phyloP scores from a whole-genome alignment of 2,888 invertebrate genomes.

The Acleris holmiana region DNA sequence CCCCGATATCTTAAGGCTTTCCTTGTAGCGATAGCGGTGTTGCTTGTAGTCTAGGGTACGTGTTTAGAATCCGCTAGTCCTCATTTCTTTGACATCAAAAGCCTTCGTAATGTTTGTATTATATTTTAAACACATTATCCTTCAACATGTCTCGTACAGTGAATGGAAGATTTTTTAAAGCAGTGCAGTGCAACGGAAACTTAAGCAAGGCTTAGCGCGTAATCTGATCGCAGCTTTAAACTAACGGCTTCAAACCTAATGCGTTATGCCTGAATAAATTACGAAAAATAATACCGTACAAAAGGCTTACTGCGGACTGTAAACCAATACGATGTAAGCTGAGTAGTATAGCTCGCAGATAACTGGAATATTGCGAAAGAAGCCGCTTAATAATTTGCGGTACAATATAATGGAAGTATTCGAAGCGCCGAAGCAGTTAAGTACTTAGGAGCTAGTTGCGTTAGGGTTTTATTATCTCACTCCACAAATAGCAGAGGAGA shows the following conservation, averaged over 20 bases:
- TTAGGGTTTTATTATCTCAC: constrained; percentile 71
- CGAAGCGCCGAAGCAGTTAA: constrained; percentile 38
- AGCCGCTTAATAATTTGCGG: constrained; percentile 27
- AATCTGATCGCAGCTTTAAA: constrained; percentile 75
- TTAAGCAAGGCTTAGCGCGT: constrained; percentile 76
- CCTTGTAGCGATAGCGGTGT: constrained; percentile 63
- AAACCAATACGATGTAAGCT: constrained; percentile 32
- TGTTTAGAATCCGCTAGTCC: constrained; percentile 30
- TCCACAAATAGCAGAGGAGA: constrained; percentile 72
- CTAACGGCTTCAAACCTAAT: constrained; percentile 72
- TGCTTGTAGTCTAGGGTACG: constrained; percentile 45
- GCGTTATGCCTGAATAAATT: constrained; percentile 69
- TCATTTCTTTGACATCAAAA: constrained; percentile 22
- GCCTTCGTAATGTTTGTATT: background rate
- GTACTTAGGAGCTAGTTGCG: constrained; percentile 53
- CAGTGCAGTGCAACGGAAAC: constrained; percentile 27
- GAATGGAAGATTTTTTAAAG: constrained; percentile 11
- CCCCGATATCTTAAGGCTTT: constrained; percentile 69
- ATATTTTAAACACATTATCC: background rate
- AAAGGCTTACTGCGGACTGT: constrained; percentile 40
- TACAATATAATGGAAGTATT: constrained; percentile 35
- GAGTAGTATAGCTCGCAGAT: constrained; percentile 30
- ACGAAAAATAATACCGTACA: constrained; percentile 62
- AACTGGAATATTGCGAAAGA: constrained; percentile 37
- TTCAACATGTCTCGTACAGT: background rate